Evolutionary conservation across 2,113 vertebrate species (phyloP), one percentile per base, ranked within the genome.

Genomic region (Clarias magur): DNA sequence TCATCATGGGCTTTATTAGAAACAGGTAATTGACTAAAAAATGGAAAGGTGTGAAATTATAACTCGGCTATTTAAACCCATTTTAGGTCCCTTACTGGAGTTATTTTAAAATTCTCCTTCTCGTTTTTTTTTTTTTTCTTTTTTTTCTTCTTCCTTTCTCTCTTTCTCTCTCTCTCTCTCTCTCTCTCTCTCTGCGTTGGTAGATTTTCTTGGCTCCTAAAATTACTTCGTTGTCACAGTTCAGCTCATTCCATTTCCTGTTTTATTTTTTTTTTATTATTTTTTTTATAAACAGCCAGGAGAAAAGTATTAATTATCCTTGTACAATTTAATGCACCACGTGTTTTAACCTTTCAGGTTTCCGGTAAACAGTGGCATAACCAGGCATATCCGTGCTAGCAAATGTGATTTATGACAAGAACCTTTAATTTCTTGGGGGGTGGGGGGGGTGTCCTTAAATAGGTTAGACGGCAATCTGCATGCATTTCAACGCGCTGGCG

Each of bases 301-400:
- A 97, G 97, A 98, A 96, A 97, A 97, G 97, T 99, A 98, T 99
- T 99, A 99, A 99, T 99, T 99, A 99, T 98, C 97, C 96, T 96
- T 96, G 97, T 98, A 98, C 96, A 96, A 98, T 99, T 99, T 99
- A 99, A 99, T 98, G 98, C 97, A 97, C 96, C 96, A 92, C 96
- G 96, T 98, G 94, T 95, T 98, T 98, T 98, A 99, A 99, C 97
- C 98, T 99, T 98, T 99, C 97, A 98, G 97, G 97, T 99, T 98
- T 96, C 93, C 95, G 94, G 97, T 99, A 99, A 99, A 97, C 96
- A 94, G 96, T 94, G 95, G 95, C 97, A 96, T 98, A 98, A 99
- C 97, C 97, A 99, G 98, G 96, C 97, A 96, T 97, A 97, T 97
- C 97, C 97, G 95, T 95, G 92, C 96, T 95, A 94, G 96, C 96